phyloP scores from a whole-genome alignment of 2,113 vertebrate genomes.

The Gadus chalcogrammus region DNA sequence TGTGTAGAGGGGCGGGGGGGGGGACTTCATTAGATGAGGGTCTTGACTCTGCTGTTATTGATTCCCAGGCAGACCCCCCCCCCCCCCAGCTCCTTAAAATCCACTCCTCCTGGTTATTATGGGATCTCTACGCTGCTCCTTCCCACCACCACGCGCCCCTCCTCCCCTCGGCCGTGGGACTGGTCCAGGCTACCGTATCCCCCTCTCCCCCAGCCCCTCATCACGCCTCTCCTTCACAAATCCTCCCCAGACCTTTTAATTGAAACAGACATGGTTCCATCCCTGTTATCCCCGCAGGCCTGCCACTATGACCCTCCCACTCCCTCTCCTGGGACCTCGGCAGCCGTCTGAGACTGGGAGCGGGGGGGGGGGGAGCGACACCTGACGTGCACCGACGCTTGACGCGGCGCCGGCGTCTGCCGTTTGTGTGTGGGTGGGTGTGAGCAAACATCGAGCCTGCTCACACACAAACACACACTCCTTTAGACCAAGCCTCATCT shows the following conservation, averaged over 20 bases:
- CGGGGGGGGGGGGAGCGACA: no score
- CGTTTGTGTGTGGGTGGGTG: no score
- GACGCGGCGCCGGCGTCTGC: no score
- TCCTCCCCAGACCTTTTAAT: slow-evolving; percentile 56
- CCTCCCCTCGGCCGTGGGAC: slow-evolving; percentile 5
- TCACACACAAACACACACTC: no score
- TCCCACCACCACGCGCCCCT: slow-evolving; percentile 45
- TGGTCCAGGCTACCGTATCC: slow-evolving; percentile 27
- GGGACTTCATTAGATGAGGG: slow-evolving; percentile 50
- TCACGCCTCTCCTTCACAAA: slow-evolving; percentile 21
- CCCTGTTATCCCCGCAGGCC: slow-evolving; percentile 52
- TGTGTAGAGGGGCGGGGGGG: no score
- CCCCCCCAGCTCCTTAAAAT: slow-evolving; percentile 13
- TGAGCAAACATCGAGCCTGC: no score
- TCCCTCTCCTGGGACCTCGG: slow-evolving; percentile 43
- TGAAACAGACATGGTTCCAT: slow-evolving; percentile 72
- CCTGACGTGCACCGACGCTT: no score
- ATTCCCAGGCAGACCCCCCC: slow-evolving; percentile 48
- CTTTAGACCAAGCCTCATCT: no score
- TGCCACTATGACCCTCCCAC: slow-evolving; percentile 63
- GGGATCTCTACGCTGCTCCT: slow-evolving; percentile 19
- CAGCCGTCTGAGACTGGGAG: background rate
- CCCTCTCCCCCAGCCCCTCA: slow-evolving; percentile 39
- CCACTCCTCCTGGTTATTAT: slow-evolving; percentile 51
- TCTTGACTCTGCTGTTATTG: slow-evolving; percentile 52